These are phyloP conservation scores for Syrmaticus mikado DNA, from an alignment of 2,113 vertebrate species.

Conservation along the genomic window DNA sequence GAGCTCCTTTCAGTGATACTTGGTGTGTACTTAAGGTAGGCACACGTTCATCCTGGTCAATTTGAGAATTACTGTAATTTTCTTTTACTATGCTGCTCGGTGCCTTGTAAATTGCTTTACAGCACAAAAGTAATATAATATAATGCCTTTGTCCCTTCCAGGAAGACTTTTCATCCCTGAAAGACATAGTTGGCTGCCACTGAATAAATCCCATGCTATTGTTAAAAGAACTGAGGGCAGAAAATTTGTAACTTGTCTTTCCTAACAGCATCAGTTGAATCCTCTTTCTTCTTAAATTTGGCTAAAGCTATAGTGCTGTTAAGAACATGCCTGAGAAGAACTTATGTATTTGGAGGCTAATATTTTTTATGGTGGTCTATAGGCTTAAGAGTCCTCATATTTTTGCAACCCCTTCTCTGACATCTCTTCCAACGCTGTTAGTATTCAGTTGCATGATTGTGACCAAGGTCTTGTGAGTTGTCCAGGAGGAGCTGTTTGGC, in stretches of 20 bases:
- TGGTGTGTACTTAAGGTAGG: conserved; percentile 43
- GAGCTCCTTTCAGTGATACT: conserved; percentile 62
- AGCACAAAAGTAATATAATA: conserved; percentile 33
- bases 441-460: not conserved
- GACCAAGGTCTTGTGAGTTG: not conserved
- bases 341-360: not conserved
- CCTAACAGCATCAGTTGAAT: not conserved
- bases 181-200: conserved; percentile 15
- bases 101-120: conserved; percentile 64
- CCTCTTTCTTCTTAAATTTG: not conserved
- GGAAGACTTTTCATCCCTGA: not conserved
- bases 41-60: conserved; percentile 42
- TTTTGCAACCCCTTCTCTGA: not conserved
- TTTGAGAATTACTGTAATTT: conserved; percentile 73
- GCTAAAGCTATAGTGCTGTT: not conserved
- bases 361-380: not conserved
- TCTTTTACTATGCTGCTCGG: conserved; percentile 46
- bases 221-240: conserved; percentile 2
- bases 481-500: not conserved
- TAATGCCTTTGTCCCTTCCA: conserved; percentile 18
- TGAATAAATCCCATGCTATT: conserved; percentile 4
- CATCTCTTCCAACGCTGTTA: not conserved
- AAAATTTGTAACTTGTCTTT: not conserved
- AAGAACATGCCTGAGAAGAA: not conserved
- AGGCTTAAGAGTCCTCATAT: not conserved